Evolutionary conservation across 2,888 invertebrate species (phyloP), one percentile per base, ranked within the genome.

Genomic region (Hydrotaea cyrtoneurina): DNA sequence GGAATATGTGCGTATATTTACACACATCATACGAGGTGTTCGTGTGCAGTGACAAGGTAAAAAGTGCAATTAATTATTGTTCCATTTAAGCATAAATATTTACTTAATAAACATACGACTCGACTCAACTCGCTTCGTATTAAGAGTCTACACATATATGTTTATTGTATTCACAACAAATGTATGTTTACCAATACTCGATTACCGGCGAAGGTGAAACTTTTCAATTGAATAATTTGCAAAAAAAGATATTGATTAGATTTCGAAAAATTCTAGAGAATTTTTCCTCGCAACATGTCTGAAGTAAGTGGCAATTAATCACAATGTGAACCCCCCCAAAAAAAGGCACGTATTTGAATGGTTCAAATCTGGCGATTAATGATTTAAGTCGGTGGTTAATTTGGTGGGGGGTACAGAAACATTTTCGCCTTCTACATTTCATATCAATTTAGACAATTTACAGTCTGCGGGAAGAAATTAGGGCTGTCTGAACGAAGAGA

Each of bases 51-150:
- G 19, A 69, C 69, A 69, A 69, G 69, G 69, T 69, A 69, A 69
- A 43, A 69, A 46, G 43, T 69, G 69, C 69, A 69, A 69, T 69
- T 69, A 69, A 69, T 69, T 69, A 69, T 69, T 69, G 69, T 69
- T 69, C 46, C n/a, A 69, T 46, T 50, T 69, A 69, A 66, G 23
- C 69, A 69, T 46, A 46, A 69, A 69, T 69, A 69, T 69, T 69
- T 43, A 69, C 69, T 69, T 46, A 36, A 66, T 66, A 66, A 11
- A 39, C 66, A 66, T 39, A 43, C 43, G 39, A 13, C 17, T 69
- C 43, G 69, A 31, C 31, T 31, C 31, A 7, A 31, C 2, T 2
- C 31, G 31, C 2, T 4, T 31, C 3, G 31, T 31, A 4, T 31
- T 31, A 2, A 31, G 31, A 2, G 10, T 55, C 21, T 7, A 21